These are phyloP conservation scores for Chaitophorus viminalis DNA, from an alignment of 2,888 invertebrate species.

Conservation along the genomic window DNA sequence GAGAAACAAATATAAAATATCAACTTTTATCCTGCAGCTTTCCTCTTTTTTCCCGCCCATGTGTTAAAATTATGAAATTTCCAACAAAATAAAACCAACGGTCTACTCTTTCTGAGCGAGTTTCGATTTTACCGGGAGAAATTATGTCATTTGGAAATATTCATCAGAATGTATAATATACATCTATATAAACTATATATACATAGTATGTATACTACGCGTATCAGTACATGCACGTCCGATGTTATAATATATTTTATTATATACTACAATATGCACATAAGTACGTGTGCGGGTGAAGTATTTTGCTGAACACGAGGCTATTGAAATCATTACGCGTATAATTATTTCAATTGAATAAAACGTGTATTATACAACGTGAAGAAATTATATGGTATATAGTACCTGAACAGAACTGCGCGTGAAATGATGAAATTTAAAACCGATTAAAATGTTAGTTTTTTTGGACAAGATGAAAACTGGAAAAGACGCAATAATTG, in stretches of 20 bases:
- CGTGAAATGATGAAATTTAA: constrained; percentile 26
- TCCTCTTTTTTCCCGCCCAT: not conserved
- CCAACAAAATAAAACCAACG: too few relatives aligned
- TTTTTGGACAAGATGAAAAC: constrained; percentile 12
- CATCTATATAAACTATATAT: too few relatives aligned
- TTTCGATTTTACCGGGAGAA: not conserved
- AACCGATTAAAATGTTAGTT: not conserved
- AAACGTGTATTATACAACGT: constrained; percentile 25
- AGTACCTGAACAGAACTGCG: not conserved
- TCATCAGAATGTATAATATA: too few relatives aligned
- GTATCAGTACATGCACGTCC: not conserved
- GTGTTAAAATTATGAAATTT: too few relatives aligned
- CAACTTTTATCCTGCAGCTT: not conserved
- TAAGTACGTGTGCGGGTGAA: constrained; percentile 7
- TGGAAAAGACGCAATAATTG: not conserved
- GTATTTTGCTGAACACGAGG: not conserved
- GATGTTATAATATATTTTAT: too few relatives aligned
- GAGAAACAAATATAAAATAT: not conserved
- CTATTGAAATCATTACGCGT: constrained; percentile 23
- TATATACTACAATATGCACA: not conserved
- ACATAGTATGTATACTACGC: not conserved
- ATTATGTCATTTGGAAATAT: too few relatives aligned
- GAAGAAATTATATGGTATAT: not conserved
- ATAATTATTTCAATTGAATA: constrained; percentile 19
- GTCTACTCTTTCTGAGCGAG: not conserved